Percentiles rank a stretch among this genome's conserved stretches.
phyloP scores from a whole-genome alignment of 2,888 invertebrate genomes.

The Entomobrya multifasciata region DNA sequence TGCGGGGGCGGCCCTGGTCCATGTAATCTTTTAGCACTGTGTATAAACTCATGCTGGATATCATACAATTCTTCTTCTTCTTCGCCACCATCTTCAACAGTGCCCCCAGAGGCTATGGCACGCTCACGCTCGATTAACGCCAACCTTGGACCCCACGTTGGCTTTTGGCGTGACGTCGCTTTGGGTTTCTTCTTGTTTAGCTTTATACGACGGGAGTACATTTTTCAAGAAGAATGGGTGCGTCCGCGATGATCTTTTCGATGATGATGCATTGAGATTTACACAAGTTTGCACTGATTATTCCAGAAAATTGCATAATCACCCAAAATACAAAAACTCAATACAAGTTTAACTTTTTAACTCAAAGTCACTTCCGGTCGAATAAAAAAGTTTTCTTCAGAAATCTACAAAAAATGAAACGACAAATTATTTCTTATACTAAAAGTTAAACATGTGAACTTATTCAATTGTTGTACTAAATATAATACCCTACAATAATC shows the following conservation, averaged over 20 bases:
- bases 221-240: slow-evolving; percentile 37
- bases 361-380: slow-evolving; percentile 32
- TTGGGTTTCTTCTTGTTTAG: slow-evolving; percentile 75
- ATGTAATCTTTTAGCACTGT: slow-evolving; percentile 25
- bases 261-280: slow-evolving; percentile 41
- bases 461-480: too few species aligned
- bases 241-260: not conserved
- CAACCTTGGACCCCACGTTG: slow-evolving; percentile 77
- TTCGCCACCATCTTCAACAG: slow-evolving; percentile 49
- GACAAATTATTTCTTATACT: too few species aligned
- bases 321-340: not conserved
- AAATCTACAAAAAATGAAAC: slow-evolving; percentile 28
- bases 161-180: slow-evolving; percentile 52
- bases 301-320: not conserved
- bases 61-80: slow-evolving; percentile 61
- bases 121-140: slow-evolving; percentile 76
- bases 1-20: too few species aligned
- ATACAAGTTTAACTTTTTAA: not conserved
- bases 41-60: slow-evolving; percentile 50
- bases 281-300: not conserved
- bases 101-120: slow-evolving; percentile 46
- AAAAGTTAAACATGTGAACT: too few species aligned
- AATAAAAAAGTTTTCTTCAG: not conserved
- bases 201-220: slow-evolving; percentile 77
- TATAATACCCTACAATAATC: not conserved